Evolutionary conservation across 2,797 vertebrate species (phyloP).

Genomic region (Crocidura indochinensis): DNA sequence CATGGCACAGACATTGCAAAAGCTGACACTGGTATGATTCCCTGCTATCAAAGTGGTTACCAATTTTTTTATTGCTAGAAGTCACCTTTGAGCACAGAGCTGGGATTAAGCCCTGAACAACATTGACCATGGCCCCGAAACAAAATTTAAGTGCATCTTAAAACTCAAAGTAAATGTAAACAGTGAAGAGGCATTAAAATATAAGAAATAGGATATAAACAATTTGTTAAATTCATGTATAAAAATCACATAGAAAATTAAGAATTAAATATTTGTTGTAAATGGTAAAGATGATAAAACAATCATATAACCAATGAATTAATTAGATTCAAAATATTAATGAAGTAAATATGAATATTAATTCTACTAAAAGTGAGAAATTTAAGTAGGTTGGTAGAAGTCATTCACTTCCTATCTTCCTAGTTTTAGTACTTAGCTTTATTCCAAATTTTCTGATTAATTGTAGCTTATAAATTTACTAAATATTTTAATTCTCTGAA

Average conservation of each 20-base stretch:
- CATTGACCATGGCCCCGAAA: neutral
- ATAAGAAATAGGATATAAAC: neutral
- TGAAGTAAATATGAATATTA: neutral
- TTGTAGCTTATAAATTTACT: neutral
- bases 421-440: neutral
- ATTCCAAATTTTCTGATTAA: too few relatives aligned
- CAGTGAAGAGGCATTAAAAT: neutral
- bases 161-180: neutral
- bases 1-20: too few relatives aligned
- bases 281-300: neutral
- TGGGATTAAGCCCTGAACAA: neutral
- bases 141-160: neutral
- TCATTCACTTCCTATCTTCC: too few relatives aligned
- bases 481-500: neutral
- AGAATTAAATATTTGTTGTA: neutral
- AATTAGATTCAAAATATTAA: neutral
- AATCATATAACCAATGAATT: too few relatives aligned
- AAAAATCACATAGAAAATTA: neutral
- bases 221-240: neutral
- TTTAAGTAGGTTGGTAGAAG: too few relatives aligned
- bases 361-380: too few relatives aligned
- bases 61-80: too few relatives aligned
- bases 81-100: too few relatives aligned
- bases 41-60: too few relatives aligned
- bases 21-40: too few relatives aligned